These are phyloP conservation scores for Dynastes maya DNA, from an alignment of 2,888 invertebrate species.

Conservation along the genomic window DNA sequence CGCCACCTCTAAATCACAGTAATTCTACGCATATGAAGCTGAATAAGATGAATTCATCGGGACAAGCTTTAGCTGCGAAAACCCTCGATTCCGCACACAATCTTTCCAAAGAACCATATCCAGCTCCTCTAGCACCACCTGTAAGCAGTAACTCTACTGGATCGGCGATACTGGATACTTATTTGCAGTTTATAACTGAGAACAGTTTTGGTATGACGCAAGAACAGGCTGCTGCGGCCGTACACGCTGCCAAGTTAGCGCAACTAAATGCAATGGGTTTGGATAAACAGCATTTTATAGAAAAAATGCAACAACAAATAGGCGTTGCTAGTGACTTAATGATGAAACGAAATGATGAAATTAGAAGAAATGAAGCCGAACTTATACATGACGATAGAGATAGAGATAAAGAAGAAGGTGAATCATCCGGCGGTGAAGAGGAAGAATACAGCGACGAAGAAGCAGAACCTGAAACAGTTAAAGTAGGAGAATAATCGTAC, in stretches of 20 bases:
- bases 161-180: slow-evolving; percentile 88
- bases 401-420: slow-evolving; percentile 70
- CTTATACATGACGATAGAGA: slow-evolving; percentile 73
- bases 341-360: slow-evolving; percentile 72
- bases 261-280: slow-evolving; percentile 80
- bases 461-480: slow-evolving; percentile 70
- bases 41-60: slow-evolving; percentile 69
- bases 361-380: slow-evolving; percentile 72
- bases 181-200: slow-evolving; percentile 90
- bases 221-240: slow-evolving; percentile 80
- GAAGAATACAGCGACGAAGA: slow-evolving; percentile 73
- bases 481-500: slow-evolving; percentile 68
- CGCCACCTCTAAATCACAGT: slow-evolving; percentile 71
- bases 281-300: slow-evolving; percentile 75
- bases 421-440: slow-evolving; percentile 74
- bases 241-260: slow-evolving; percentile 85
- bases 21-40: slow-evolving; percentile 68
- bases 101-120: slow-evolving; percentile 79
- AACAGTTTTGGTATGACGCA: slow-evolving; percentile 82
- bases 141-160: slow-evolving; percentile 74
- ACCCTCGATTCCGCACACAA: slow-evolving; percentile 78
- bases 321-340: slow-evolving; percentile 74
- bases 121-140: slow-evolving; percentile 74
- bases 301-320: slow-evolving; percentile 77
- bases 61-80: slow-evolving; percentile 78